These are phyloP conservation scores for Caenorhabditis brenneri DNA, from an alignment of 1,140 invertebrate species.

Conservation along the genomic window DNA sequence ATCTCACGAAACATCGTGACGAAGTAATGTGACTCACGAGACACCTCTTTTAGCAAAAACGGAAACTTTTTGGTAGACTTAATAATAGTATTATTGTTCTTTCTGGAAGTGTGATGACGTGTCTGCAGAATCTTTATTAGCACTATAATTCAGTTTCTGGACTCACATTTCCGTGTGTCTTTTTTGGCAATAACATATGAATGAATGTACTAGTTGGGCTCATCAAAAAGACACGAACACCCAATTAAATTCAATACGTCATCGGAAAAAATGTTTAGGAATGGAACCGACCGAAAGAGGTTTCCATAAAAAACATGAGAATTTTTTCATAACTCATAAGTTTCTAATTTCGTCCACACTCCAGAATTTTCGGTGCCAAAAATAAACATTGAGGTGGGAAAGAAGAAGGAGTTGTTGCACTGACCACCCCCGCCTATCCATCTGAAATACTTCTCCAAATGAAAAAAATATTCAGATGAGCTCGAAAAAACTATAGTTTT, in stretches of 20 bases:
- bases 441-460: not conserved
- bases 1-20: conserved; percentile 10
- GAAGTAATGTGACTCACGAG: not conserved
- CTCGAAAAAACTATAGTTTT: not conserved
- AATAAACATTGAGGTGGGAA: not conserved
- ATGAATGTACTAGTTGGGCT: too few species aligned
- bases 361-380: conserved; percentile 8
- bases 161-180: not conserved
- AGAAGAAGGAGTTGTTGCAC: not conserved
- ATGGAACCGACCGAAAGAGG: too few species aligned
- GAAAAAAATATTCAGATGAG: not conserved
- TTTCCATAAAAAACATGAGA: too few species aligned
- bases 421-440: not conserved
- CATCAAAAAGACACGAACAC: too few species aligned
- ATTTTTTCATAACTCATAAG: not conserved
- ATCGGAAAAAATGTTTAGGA: too few species aligned
- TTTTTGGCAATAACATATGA: not conserved
- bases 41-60: not conserved
- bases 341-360: not conserved
- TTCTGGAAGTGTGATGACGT: not conserved
- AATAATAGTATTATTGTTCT: not conserved
- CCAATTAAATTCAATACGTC: too few species aligned
- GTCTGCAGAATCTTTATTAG: not conserved
- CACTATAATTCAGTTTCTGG: not conserved
- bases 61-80: not conserved